Evolutionary conservation across 2,888 invertebrate genomes (phyloP).

Genomic region (Campoplex nolae): DNA sequence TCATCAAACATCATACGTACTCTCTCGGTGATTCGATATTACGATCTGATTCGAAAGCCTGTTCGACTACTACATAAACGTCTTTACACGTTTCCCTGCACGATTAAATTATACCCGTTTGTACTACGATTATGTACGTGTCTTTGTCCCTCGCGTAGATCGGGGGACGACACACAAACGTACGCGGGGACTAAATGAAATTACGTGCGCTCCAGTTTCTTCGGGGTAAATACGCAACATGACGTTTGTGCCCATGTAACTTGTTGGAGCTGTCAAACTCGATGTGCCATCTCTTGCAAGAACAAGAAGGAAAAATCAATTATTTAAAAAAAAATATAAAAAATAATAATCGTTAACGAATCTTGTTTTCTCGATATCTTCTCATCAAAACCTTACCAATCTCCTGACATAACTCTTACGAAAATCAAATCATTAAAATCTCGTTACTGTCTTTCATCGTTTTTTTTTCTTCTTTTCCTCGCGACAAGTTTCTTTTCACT

Average conservation of each 20-base stretch:
- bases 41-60: background rate
- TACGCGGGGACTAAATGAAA: slow-evolving; percentile 63
- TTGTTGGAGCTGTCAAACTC: background rate
- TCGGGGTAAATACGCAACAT: slow-evolving; percentile 59
- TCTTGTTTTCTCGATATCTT: background rate
- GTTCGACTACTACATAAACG: background rate
- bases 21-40: background rate
- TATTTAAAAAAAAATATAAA: background rate
- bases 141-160: slow-evolving; percentile 4
- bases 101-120: slow-evolving; percentile 1
- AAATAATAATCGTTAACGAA: too few relatives aligned
- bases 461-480: background rate
- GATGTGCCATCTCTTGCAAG: background rate
- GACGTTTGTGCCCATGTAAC: slow-evolving; percentile 2
- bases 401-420: background rate
- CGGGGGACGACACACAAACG: slow-evolving; percentile 13
- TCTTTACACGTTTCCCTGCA: slow-evolving; percentile 11
- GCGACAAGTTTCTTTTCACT: background rate
- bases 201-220: slow-evolving; percentile 66
- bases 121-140: background rate
- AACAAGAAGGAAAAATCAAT: background rate
- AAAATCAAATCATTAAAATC: background rate
- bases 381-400: background rate
- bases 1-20: background rate
- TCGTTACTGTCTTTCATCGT: background rate